Evolutionary conservation across 2,113 vertebrate genomes (phyloP).

Genomic region (Pithys albifrons): DNA sequence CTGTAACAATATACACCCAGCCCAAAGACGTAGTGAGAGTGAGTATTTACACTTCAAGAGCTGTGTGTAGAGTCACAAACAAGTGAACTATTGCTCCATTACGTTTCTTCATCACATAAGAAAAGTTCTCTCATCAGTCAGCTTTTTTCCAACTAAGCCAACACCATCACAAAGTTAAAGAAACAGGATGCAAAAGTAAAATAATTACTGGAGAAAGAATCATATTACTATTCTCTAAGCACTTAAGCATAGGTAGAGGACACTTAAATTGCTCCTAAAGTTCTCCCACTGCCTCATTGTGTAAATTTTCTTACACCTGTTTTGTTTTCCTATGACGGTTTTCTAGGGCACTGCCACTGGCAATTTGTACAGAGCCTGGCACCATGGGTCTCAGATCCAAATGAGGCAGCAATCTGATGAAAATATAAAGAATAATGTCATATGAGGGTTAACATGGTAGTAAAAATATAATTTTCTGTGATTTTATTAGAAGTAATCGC

Average conservation of each 20-base stretch:
- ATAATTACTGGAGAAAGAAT: background rate
- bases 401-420: background rate
- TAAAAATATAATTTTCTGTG: background rate
- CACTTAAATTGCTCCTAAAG: background rate
- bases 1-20: background rate
- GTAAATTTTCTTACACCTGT: background rate
- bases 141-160: background rate
- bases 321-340: background rate
- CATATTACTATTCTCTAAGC: background rate
- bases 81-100: background rate
- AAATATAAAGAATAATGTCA: background rate
- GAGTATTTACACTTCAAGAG: background rate
- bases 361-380: background rate
- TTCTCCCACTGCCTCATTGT: background rate
- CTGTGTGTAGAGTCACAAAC: background rate
- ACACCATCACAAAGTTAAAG: background rate
- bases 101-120: background rate
- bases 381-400: background rate
- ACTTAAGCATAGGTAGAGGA: background rate
- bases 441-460: rapidly evolving
- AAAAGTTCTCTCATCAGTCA: background rate
- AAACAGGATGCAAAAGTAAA: background rate
- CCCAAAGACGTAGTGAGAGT: background rate
- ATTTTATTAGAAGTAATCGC: background rate
- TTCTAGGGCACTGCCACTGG: background rate